Base-by-base conservation (phyloP, 2,888 invertebrate species). In the Venusia cambrica region DNA sequence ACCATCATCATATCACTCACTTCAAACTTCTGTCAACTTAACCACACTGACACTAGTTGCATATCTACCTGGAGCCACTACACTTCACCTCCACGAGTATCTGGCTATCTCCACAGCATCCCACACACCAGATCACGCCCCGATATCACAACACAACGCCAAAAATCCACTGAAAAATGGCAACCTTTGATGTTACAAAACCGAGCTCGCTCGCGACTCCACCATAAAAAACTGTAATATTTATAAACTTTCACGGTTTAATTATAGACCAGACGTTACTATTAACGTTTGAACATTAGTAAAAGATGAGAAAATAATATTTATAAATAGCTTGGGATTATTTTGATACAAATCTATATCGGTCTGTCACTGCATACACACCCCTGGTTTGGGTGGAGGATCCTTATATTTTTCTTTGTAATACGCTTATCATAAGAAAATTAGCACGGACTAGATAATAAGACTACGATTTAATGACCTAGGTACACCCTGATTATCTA, bases 301-400 rank as follows among this genome's bases (percentile, higher is more conserved):
- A 87, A 87, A 88, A 83, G 84, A 75, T 79, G 78, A 80, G 84
- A 85, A 87, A 87, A 87, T 87, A 87, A 85, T 87, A 87, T 88
- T 87, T 88, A 88, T 87, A 88, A 88, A 88, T 88, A 88, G 87
- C 84, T 87, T 80, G 57, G 69, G 80, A 87, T 85, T 87, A 87
- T 85, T 87, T 88, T 87, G 84, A 87, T 85, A 84, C 85, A 80
- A 83, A 77, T 84, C 80, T 85, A 83, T 70, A 80, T 79, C 69
- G 73, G 83, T 79, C 74, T 73, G 76, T 75, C 81, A 83, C 78
- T 75, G 70, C 73, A 83, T 83, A 87, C 87, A 87, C 87, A 87
- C 87, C 87, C 87, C 75, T 78, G 76, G 72, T 69, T 79, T 72
- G 80, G 81, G 85, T 80, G 81, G 72, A 73, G 64, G 69, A 79